A percentile compares a stretch with the other conserved stretches of the same genome.
phyloP scores from a whole-genome alignment of 2,797 vertebrate genomes.

The Coregonus ussuriensis region DNA sequence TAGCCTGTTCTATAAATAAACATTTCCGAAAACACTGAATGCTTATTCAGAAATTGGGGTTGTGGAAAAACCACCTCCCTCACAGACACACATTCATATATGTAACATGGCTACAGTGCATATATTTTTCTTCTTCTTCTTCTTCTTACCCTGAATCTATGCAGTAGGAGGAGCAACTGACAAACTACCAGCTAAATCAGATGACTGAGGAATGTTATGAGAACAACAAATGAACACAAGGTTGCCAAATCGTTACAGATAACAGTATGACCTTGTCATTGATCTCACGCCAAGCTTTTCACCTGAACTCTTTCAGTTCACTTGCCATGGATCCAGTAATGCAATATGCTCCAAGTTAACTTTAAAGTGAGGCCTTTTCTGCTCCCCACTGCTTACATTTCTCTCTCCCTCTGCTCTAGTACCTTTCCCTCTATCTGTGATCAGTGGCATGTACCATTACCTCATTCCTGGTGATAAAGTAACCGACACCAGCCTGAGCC shows the following conservation, averaged over 20 bases:
- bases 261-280: not conserved
- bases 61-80: not conserved
- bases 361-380: not conserved
- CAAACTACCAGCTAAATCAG: not conserved
- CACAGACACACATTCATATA: not conserved
- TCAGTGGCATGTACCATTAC: slow-evolving; percentile 11
- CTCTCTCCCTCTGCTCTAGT: slow-evolving; percentile 1
- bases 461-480: slow-evolving; percentile 7
- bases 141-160: not conserved
- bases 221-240: not conserved
- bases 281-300: not conserved
- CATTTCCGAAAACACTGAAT: slow-evolving; percentile 6
- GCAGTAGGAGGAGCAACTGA: not conserved
- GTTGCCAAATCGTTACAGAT: not conserved
- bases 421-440: slow-evolving; percentile 19
- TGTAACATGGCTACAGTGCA: not conserved
- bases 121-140: not conserved
- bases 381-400: too few relatives aligned
- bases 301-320: not conserved
- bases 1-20: slow-evolving; percentile 75
- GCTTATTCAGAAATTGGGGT: not conserved
- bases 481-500: not conserved
- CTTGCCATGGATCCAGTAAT: not conserved
- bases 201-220: not conserved
- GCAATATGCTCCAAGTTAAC: not conserved